These are phyloP conservation scores for Passer domesticus DNA, from an alignment of 2,113 vertebrate species.

Conservation along the genomic window DNA sequence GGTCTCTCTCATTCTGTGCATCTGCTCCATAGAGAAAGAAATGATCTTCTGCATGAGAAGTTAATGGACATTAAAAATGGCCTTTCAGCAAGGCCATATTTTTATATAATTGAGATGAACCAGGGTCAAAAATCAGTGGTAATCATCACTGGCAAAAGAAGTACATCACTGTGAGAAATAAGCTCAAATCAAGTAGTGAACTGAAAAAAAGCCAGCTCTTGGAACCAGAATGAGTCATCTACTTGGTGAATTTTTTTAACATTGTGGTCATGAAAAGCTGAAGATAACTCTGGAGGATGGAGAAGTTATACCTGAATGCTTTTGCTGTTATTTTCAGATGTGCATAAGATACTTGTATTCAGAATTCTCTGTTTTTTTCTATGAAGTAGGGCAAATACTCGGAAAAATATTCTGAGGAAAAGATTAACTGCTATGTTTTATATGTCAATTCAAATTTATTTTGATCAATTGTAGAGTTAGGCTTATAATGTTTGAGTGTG, in stretches of 20 bases:
- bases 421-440: background rate
- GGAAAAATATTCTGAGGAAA: background rate
- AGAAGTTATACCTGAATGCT: background rate
- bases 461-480: background rate
- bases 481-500: background rate
- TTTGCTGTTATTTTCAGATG: background rate
- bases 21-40: background rate
- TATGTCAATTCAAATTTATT: background rate
- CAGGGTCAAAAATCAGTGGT: background rate
- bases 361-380: background rate
- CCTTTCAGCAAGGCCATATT: background rate
- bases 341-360: background rate
- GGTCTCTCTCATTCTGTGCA: background rate
- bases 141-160: background rate
- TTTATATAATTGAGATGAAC: background rate
- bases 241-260: background rate
- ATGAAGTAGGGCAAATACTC: background rate
- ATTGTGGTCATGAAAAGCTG: background rate
- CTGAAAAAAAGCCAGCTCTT: background rate
- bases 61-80: background rate
- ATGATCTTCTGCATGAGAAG: background rate
- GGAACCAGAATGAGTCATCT: background rate
- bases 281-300: background rate
- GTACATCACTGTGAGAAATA: background rate
- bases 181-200: background rate